A percentile compares a stretch with the other conserved stretches of the same genome.
Evolutionary conservation across 2,797 vertebrate species (phyloP).

Genomic region (Champsocephalus esox): DNA sequence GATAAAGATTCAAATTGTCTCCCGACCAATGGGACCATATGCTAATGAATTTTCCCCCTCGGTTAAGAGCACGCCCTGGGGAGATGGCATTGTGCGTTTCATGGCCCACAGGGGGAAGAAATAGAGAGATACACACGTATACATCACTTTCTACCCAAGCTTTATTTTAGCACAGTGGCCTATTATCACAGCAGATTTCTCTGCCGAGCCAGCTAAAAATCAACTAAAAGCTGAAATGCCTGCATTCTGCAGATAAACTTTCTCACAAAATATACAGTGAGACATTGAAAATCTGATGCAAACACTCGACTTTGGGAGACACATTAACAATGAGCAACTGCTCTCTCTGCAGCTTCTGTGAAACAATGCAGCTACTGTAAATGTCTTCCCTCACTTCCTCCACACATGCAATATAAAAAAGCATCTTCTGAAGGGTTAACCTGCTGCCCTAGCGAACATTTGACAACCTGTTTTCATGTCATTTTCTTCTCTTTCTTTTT

Average conservation of each 20-base stretch:
- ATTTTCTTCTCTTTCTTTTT: conserved; percentile 16
- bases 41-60: conserved; percentile 85
- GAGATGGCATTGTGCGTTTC: conserved; percentile 73
- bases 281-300: conserved; percentile 78
- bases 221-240: conserved; percentile 67
- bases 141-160: conserved; percentile 70
- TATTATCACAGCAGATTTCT: conserved; percentile 70
- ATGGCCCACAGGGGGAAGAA: conserved; percentile 60
- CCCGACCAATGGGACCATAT: conserved; percentile 81
- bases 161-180: conserved; percentile 68
- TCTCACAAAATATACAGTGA: conserved; percentile 66
- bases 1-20: conserved; percentile 87
- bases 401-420: conserved; percentile 7
- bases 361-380: conserved; percentile 28
- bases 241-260: conserved; percentile 79
- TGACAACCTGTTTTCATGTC: conserved; percentile 48
- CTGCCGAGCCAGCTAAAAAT: conserved; percentile 79
- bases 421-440: conserved; percentile 29
- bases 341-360: conserved; percentile 36
- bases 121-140: conserved; percentile 63
- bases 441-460: conserved; percentile 18
- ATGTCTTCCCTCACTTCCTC: conserved; percentile 10
- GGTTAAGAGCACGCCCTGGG: conserved; percentile 77
- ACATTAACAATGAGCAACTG: conserved; percentile 65
- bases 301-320: conserved; percentile 54